These are phyloP conservation scores for Telmatherina bonti DNA, from an alignment of 2,797 vertebrate species.

Conservation along the genomic window DNA sequence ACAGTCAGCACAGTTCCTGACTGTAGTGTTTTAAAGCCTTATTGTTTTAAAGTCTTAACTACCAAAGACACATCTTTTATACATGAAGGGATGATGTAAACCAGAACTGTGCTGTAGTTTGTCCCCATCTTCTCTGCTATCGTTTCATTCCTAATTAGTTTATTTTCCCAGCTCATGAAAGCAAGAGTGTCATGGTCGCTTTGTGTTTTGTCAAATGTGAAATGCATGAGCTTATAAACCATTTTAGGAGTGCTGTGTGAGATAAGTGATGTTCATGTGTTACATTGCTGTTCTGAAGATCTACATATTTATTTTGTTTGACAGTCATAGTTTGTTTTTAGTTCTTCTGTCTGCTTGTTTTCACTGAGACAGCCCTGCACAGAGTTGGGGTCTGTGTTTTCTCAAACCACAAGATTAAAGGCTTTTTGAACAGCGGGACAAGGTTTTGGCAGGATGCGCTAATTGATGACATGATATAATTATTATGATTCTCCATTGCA, in stretches of 20 bases:
- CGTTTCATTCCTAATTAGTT: constrained; percentile 51
- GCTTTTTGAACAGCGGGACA: constrained; percentile 9
- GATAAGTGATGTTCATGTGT: constrained; percentile 28
- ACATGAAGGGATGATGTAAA: constrained; percentile 42
- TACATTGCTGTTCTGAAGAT: constrained; percentile 32
- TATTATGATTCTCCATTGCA: constrained; percentile 17
- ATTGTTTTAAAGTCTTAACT: constrained; percentile 8
- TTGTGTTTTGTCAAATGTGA: constrained; percentile 21
- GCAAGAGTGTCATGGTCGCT: constrained; percentile 20
- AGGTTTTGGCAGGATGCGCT: constrained; percentile 22
- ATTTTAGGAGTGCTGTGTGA: constrained; percentile 5
- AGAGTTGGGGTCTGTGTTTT: constrained; percentile 42
- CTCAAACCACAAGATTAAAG: constrained; percentile 62
- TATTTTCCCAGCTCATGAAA: constrained; percentile 54
- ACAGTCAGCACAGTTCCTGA: constrained; percentile 10
- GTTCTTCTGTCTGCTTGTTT: constrained; percentile 68
- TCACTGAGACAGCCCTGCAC: constrained; percentile 49
- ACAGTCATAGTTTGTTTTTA: constrained; percentile 66
- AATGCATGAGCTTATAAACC: constrained; percentile 26
- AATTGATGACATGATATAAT: constrained; percentile 16
- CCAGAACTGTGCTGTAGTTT: constrained; percentile 30
- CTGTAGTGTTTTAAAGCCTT: constrained; percentile 29
- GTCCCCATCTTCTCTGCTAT: constrained; percentile 25
- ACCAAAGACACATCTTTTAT: constrained; percentile 23
- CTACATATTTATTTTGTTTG: constrained; percentile 67